These are phyloP conservation scores for Conomelus anceps DNA, from an alignment of 2,888 invertebrate species.

Conservation along the genomic window DNA sequence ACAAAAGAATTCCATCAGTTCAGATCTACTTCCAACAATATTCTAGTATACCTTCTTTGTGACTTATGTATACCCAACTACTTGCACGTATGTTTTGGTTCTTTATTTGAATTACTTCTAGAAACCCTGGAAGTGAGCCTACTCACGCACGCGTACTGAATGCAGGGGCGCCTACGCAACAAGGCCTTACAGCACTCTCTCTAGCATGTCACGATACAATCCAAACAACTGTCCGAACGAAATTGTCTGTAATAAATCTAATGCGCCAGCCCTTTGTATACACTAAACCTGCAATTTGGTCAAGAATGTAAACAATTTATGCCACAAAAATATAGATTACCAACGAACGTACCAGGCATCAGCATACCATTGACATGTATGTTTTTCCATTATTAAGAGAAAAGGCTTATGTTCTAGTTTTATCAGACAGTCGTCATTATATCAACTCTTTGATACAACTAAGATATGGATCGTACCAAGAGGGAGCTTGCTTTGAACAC, in stretches of 20 bases:
- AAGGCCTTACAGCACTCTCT: background rate
- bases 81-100: background rate
- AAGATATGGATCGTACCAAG: background rate
- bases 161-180: background rate
- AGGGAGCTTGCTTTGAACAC: background rate
- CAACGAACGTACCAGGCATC: background rate
- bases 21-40: background rate
- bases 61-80: background rate
- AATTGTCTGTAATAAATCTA: background rate
- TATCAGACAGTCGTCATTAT: background rate
- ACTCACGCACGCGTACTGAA: background rate
- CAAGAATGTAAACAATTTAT: background rate
- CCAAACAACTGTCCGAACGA: background rate
- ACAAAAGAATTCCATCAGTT: background rate
- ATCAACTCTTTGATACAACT: background rate
- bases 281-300: background rate
- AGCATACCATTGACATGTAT: background rate
- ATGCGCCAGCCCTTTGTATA: background rate
- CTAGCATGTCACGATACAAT: background rate
- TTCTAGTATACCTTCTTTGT: background rate
- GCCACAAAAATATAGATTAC: background rate
- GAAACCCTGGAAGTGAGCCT: background rate
- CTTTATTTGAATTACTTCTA: background rate
- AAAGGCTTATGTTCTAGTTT: background rate
- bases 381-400: background rate